Evolutionary conservation across 2,797 vertebrate species (phyloP).

Genomic region (Takifugu rubripes): DNA sequence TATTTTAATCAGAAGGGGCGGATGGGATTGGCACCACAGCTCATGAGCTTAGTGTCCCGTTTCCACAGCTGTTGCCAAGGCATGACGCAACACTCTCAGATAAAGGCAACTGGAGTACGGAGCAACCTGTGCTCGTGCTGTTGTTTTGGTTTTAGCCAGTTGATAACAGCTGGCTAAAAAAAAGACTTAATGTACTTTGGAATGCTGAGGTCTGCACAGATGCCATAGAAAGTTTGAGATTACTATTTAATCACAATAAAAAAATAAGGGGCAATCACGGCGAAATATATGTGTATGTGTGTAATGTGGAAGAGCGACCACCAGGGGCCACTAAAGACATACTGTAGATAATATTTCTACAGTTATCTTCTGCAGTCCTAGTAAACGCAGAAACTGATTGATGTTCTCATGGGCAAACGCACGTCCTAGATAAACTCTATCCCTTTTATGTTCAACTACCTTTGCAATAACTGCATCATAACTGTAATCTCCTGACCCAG

Average conservation of each 20-base stretch:
- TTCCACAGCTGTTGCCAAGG: constrained; percentile 62
- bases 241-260: constrained; percentile 6
- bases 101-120: constrained; percentile 16
- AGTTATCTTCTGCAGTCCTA: constrained; percentile 14
- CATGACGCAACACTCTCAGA: constrained; percentile 41
- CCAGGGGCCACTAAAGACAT: constrained; percentile 50
- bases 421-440: constrained; percentile 6
- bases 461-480: constrained; percentile 5
- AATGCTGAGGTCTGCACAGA: background rate
- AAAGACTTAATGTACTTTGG: too few species aligned
- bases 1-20: constrained; percentile 40
- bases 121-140: background rate
- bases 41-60: constrained; percentile 7
- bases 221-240: background rate
- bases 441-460: background rate
- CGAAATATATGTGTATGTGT: constrained; percentile 36
- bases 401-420: constrained; percentile 21
- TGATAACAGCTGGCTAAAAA: too few species aligned
- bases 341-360: background rate
- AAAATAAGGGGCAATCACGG: constrained; percentile 24
- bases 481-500: background rate
- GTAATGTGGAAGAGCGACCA: constrained; percentile 31
- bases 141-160: too few species aligned
- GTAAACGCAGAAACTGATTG: constrained; percentile 2
- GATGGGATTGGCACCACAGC: constrained; percentile 2